phyloP scores from a whole-genome alignment of 2,113 vertebrate species.

The Halcyon senegalensis region DNA sequence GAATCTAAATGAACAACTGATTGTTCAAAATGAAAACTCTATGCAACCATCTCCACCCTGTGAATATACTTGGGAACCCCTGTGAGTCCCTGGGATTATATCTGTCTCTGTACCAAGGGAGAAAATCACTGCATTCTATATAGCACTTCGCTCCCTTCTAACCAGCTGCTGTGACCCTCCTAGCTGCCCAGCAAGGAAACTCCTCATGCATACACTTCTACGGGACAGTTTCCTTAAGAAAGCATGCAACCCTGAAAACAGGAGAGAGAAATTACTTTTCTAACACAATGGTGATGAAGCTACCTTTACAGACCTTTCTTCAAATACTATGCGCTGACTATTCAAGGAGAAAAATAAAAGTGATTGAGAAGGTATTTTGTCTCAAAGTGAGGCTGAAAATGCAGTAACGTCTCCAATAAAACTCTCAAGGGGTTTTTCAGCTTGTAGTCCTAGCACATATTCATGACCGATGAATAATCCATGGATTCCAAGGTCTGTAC shows the following conservation, averaged over 20 bases:
- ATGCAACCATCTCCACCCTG: accelerated
- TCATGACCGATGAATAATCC: slow-evolving; percentile 54
- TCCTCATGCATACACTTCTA: neutral
- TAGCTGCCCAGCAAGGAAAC: neutral
- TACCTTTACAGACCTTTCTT: neutral
- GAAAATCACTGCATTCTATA: neutral
- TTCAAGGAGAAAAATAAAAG: slow-evolving; percentile 31
- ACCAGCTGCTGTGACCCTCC: neutral
- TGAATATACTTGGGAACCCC: neutral
- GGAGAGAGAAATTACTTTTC: neutral
- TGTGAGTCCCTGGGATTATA: neutral
- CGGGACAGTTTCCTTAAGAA: neutral
- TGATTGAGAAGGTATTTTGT: slow-evolving; percentile 42
- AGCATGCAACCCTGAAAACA: neutral
- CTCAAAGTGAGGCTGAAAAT: slow-evolving; percentile 33
- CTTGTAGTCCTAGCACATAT: neutral
- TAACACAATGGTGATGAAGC: neutral
- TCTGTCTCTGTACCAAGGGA: neutral
- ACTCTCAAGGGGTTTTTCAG: slow-evolving; percentile 14
- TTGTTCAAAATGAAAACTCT: neutral
- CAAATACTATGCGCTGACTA: neutral
- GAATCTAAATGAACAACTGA: neutral
- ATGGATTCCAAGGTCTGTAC: slow-evolving; percentile 5
- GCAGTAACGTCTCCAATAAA: slow-evolving; percentile 13
- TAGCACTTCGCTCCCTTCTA: neutral